A percentile compares a stretch with the other conserved stretches of the same genome.
Conservation (phyloP, 2,888 invertebrate species). For the Catotricha subobsoleta region DNA sequence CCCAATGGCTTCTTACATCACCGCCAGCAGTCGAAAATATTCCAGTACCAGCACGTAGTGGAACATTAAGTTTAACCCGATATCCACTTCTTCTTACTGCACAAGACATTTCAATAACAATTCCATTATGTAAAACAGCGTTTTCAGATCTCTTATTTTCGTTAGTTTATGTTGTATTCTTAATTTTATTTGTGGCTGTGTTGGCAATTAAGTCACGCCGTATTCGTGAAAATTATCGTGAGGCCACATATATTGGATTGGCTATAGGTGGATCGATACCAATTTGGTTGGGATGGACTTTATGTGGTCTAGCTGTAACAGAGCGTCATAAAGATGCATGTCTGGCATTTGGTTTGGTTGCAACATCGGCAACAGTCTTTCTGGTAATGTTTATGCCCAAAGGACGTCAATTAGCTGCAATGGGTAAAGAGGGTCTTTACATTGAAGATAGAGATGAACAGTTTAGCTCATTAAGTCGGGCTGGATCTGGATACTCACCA, state of each 20-base stretch:
- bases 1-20: constrained; percentile 67
- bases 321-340: constrained; percentile 73
- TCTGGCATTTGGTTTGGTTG: constrained; percentile 73
- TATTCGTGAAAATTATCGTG: constrained; percentile 83
- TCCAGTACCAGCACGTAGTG: constrained; percentile 21
- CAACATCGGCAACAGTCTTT: constrained; percentile 70
- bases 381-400: constrained; percentile 89
- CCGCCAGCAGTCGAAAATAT: constrained; percentile 44
- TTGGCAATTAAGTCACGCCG: constrained; percentile 71
- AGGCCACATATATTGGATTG: constrained; percentile 80
- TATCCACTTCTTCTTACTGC: constrained; percentile 26
- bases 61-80: constrained; percentile 17
- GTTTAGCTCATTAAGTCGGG: constrained; percentile 58
- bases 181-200: constrained; percentile 68
- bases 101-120: constrained; percentile 22
- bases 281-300: constrained; percentile 69
- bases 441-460: constrained; percentile 68
- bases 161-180: constrained; percentile 64
- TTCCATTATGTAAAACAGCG: constrained; percentile 42
- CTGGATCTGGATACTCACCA: constrained; percentile 72
- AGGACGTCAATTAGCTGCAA: constrained; percentile 76
- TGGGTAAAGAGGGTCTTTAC: constrained; percentile 71
- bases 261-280: constrained; percentile 74
- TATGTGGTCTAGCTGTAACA: constrained; percentile 60
- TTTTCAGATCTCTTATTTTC: constrained; percentile 58